Evolutionary conservation across 2,797 vertebrate species (phyloP).

Genomic region (Acrossocheilus fasciatus): DNA sequence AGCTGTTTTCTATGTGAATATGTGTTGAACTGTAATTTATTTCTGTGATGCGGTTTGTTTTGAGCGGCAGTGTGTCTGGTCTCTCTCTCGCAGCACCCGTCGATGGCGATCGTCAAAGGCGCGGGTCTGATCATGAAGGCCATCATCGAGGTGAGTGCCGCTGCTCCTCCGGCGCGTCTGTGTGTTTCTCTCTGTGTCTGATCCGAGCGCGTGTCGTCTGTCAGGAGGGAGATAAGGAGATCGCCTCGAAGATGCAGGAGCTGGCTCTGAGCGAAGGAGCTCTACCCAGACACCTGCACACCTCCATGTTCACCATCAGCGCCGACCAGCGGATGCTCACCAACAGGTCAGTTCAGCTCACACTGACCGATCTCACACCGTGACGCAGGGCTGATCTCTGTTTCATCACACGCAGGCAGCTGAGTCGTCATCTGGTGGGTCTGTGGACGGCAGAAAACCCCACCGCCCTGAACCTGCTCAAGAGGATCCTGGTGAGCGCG

Average conservation of each 20-base stretch:
- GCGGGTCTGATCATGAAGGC: constrained; percentile 99
- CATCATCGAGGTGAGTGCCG: constrained; percentile 92
- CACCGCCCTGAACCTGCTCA: constrained; percentile 93
- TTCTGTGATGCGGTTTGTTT: not conserved
- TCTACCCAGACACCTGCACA: constrained; percentile 95
- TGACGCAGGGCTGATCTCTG: not conserved
- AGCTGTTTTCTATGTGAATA: not conserved
- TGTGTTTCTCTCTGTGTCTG: not conserved
- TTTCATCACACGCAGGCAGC: constrained; percentile 83
- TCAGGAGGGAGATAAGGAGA: constrained; percentile 98
- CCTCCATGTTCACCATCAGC: constrained; percentile 97
- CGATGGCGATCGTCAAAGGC: constrained; percentile 99
- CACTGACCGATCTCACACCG: not conserved
- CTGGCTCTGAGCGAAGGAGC: constrained; percentile 98
- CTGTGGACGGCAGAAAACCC: constrained; percentile 97
- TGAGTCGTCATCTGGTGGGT: constrained; percentile 97
- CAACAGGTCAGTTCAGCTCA: constrained; percentile 83
- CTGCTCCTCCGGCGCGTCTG: not conserved
- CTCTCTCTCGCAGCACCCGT: constrained; percentile 88
- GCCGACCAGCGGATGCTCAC: constrained; percentile 98
- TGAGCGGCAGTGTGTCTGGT: constrained; percentile 12
- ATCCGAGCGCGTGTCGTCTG: constrained; percentile 32
- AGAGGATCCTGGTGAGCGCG: constrained; percentile 92
- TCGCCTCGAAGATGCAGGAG: constrained; percentile 98
- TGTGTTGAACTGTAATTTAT: not conserved